Base-by-base conservation (phyloP, 2,888 invertebrate species). In the Orchestes rusci region DNA sequence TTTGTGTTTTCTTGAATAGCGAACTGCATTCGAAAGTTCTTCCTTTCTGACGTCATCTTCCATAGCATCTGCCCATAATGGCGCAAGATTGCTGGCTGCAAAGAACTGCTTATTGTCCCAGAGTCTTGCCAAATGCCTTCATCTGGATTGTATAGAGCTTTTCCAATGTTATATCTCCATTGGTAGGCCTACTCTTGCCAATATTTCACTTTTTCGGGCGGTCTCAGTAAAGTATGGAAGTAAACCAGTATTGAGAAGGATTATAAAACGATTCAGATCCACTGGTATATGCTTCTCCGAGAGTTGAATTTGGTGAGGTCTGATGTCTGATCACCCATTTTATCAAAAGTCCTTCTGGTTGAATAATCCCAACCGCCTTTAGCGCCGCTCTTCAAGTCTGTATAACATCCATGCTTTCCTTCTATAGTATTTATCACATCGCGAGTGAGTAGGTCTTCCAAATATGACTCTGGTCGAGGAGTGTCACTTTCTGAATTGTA, bases 341-440 rank as follows among this genome's bases (percentile, higher is more conserved):
- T 69, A 19, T 66, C 67, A 44, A 80, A 73, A 57, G 85, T 79
- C 90, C 90, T 90, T 17, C 90, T 76, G 2, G 80, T 75, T 2
- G 86, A 85, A 65, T 88, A 91, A 60, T 92, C 92, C 89, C 87
- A 89, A 1, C 92, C 92, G 30, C 84, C 84, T 66, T 91, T 90
- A 3, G 88, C 88, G 2, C 59, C 61, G 20, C 61, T 56, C 48
- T 60, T 58, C 12, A 63, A 19, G 18, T 86, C 80, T 8, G 73
- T 70, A 62, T 82, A 87, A 43, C 80, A 73, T 34, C 74, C 69
- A 23, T 59, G 30, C 33, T 38, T 50, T 13, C 52, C 51, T 20
- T 58, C 56, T 2, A 43, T 19, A 7, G 52, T 23, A 32, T 50
- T 43, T 27, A 49, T 43, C 3, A 31, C 36, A 3, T 56, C 58